These are phyloP conservation scores for Allygus modestus DNA, from an alignment of 2,888 invertebrate species.

Conservation along the genomic window DNA sequence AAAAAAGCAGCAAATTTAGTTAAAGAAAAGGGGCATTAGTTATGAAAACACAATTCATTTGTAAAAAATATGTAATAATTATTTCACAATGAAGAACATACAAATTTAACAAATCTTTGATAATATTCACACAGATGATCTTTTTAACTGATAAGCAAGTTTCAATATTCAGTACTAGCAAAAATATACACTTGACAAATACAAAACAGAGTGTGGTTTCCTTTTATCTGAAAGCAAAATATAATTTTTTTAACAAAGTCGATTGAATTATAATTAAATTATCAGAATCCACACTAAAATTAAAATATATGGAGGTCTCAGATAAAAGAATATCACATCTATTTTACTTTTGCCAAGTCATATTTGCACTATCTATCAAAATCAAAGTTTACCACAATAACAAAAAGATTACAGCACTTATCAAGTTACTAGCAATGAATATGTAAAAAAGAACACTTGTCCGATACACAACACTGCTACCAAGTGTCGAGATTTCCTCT, in stretches of 20 bases:
- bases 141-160: conserved; percentile 60
- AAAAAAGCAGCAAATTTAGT: too few species aligned
- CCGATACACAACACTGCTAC: conserved; percentile 58
- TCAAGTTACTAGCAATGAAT: conserved; percentile 59
- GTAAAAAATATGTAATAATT: conserved; percentile 64
- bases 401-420: conserved; percentile 55
- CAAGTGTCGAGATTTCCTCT: conserved; percentile 51
- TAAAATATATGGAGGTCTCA: conserved; percentile 36
- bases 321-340: conserved; percentile 18
- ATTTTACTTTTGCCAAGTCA: conserved; percentile 46
- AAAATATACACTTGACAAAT: conserved; percentile 42
- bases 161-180: conserved; percentile 52
- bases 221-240: conserved; percentile 41
- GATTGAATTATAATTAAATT: not conserved
- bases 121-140: conserved; percentile 63
- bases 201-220: conserved; percentile 27
- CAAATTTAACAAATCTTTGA: conserved; percentile 64
- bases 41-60: conserved; percentile 34
- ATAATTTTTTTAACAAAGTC: not conserved
- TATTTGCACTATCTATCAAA: conserved; percentile 45
- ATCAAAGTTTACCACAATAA: conserved; percentile 44
- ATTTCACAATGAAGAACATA: conserved; percentile 64
- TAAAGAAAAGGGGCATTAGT: not conserved
- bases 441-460: conserved; percentile 63
- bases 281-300: not conserved